Conservation (phyloP, 1,140 invertebrate species). For the Paraescarpia echinospica region DNA sequence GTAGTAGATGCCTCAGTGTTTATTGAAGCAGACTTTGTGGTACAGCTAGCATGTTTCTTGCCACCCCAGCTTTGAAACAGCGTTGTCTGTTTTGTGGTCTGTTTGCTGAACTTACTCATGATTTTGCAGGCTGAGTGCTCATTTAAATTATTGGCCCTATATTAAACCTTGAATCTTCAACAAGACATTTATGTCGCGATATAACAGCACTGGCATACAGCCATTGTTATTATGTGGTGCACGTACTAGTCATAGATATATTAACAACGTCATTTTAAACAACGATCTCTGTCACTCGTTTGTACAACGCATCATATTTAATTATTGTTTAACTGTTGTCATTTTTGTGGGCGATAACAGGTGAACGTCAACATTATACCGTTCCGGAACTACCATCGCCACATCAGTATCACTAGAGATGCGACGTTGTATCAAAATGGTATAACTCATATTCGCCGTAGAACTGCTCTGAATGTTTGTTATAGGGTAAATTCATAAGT, state of each 20-base stretch:
- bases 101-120: not conserved
- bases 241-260: not conserved
- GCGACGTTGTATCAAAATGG: not conserved
- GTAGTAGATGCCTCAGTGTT: not conserved
- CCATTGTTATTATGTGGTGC: no score
- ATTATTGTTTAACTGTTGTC: no score
- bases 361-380: not conserved
- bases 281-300: no score
- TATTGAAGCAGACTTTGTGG: not conserved
- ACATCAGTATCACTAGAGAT: not conserved
- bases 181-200: not conserved
- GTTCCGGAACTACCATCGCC: not conserved
- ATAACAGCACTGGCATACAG: no score
- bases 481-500: not conserved
- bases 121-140: not conserved
- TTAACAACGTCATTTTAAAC: not conserved
- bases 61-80: constrained; percentile 53
- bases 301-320: no score
- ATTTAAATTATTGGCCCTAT: not conserved
- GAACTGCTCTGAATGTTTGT: not conserved
- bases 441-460: not conserved
- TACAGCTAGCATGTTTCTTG: constrained; percentile 14
- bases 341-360: not conserved
- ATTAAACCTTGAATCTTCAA: not conserved
- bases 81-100: constrained; percentile 41